These are phyloP conservation scores for Myripristis jacobus DNA, from an alignment of 2,797 vertebrate genomes.

Conservation along the genomic window DNA sequence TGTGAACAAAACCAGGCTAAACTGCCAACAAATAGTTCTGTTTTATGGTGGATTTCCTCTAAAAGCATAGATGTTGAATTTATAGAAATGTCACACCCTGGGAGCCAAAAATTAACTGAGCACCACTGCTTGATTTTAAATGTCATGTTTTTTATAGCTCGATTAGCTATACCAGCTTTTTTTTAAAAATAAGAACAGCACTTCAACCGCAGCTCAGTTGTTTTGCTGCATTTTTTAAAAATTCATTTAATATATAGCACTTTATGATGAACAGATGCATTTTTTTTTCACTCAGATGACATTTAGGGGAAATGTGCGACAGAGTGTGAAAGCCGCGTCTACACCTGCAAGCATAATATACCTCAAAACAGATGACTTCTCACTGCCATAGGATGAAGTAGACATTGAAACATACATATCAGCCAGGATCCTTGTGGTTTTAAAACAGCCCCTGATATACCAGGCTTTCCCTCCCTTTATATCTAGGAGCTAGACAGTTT, in stretches of 20 bases:
- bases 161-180: constrained; percentile 58
- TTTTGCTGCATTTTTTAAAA: constrained; percentile 55
- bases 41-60: constrained; percentile 14
- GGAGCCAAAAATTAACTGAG: constrained; percentile 25
- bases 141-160: constrained; percentile 44
- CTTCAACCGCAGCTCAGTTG: constrained; percentile 30
- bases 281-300: constrained; percentile 54
- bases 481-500: constrained; percentile 57
- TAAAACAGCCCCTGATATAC: constrained; percentile 53
- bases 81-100: constrained; percentile 11
- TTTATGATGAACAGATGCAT: constrained; percentile 72
- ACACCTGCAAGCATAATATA: constrained; percentile 78
- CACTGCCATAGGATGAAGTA: constrained; percentile 75
- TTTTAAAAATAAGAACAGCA: constrained; percentile 21
- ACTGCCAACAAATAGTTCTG: constrained; percentile 24
- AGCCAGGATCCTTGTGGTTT: constrained; percentile 65
- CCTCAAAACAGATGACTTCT: constrained; percentile 77
- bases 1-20: constrained; percentile 9
- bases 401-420: constrained; percentile 75
- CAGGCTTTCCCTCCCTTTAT: constrained; percentile 66
- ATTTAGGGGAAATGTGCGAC: constrained; percentile 58
- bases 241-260: constrained; percentile 71
- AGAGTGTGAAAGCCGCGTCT: constrained; percentile 56
- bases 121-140: constrained; percentile 37
- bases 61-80: neutral